A percentile compares a stretch with the other conserved stretches of the same genome.
phyloP scores from a whole-genome alignment of 2,797 vertebrate species.

The Mormyrus hasselquistii region DNA sequence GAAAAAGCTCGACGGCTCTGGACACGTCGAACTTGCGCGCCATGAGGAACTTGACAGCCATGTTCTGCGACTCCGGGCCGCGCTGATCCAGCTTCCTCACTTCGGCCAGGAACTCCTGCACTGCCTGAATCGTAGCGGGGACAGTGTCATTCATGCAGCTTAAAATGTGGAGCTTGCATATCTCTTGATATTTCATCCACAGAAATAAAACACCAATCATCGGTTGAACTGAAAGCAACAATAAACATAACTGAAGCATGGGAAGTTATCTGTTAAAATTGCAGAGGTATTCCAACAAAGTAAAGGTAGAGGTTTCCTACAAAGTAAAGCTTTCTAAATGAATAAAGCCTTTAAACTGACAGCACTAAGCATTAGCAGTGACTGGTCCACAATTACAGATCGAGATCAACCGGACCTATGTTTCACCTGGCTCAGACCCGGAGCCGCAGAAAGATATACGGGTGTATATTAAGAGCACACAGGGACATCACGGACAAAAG shows the following conservation, averaged over 20 bases:
- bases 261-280: not conserved
- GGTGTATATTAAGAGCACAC: not conserved
- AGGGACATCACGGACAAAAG: not conserved
- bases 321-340: not conserved
- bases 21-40: constrained; percentile 75
- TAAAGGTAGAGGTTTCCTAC: not conserved
- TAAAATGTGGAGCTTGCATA: not conserved
- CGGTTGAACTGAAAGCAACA: not conserved
- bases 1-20: constrained; percentile 72
- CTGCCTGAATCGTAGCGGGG: constrained; percentile 49
- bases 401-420: not conserved
- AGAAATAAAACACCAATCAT: not conserved
- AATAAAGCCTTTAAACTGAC: not conserved
- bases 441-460: not conserved
- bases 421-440: not conserved
- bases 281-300: not conserved
- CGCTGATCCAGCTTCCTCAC: constrained; percentile 67
- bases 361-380: not conserved
- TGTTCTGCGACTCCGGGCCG: constrained; percentile 66
- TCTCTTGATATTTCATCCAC: not conserved
- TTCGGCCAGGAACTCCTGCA: constrained; percentile 72
- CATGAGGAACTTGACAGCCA: constrained; percentile 77
- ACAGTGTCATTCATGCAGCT: not conserved
- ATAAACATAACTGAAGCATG: not conserved
- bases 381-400: not conserved